A percentile compares a stretch with the other conserved stretches of the same genome.
phyloP scores from a whole-genome alignment of 53 echinoderm and acorn worm genomes.

The Stichopus horrens region DNA sequence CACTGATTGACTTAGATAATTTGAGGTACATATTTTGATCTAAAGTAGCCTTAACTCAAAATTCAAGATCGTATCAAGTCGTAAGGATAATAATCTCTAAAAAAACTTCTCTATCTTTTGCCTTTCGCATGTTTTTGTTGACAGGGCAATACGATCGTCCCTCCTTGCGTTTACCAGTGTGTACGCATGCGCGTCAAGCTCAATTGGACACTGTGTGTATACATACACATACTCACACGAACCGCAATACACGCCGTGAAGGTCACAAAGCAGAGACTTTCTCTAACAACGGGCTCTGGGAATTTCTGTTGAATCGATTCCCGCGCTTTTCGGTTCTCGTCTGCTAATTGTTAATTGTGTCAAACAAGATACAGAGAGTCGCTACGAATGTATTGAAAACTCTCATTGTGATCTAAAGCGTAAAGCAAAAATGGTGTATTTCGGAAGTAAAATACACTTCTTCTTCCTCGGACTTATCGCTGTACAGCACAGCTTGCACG shows the following conservation, averaged over 20 bases:
- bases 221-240: neutral
- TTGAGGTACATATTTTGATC: too few species aligned
- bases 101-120: too few species aligned
- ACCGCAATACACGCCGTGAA: conserved; percentile 24
- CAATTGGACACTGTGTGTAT: conserved; percentile 7
- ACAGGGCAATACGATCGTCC: too few species aligned
- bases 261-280: conserved; percentile 35
- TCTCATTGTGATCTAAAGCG: neutral
- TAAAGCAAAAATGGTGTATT: conserved; percentile 3
- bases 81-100: too few species aligned
- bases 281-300: conserved; percentile 36
- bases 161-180: neutral
- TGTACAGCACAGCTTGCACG: conserved; percentile 21
- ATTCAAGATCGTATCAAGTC: too few species aligned
- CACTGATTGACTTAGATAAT: too few species aligned
- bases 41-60: too few species aligned
- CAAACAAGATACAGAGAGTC: conserved; percentile 25
- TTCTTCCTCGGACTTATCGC: conserved; percentile 26
- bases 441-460: conserved; percentile 31
- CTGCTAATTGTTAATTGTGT: conserved; percentile 33
- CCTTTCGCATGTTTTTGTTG: too few species aligned
- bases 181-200: conserved; percentile 16
- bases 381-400: conserved; percentile 29
- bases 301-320: conserved; percentile 45
- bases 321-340: conserved; percentile 42